Base-by-base conservation (phyloP, 2,888 invertebrate species). In the Lamproptera curius region DNA sequence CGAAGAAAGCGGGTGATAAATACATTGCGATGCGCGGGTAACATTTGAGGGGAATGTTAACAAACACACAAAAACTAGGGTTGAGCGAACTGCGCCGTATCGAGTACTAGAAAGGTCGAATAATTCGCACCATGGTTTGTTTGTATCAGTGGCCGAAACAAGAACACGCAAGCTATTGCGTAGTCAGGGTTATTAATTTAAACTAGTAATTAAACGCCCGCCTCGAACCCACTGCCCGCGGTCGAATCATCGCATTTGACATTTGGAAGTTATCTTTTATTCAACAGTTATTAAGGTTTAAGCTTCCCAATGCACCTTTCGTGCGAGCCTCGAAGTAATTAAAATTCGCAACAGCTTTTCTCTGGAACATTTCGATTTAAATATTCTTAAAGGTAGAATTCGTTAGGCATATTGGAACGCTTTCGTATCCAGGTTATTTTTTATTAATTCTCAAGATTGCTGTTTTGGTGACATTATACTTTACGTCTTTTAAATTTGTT, bases 81-180 rank as follows among this genome's bases (percentile, higher is more conserved):
- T 31, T 49, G 43, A 39, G 33, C 16, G 42, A 50, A 42, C 39
- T 31, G 47, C 20, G 15, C n/a, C n/a, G n/a, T n/a, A n/a, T n/a
- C n/a, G 43, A 15, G 33, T 46, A 44, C 15, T 11, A 53, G n/a
- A n/a, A 55, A 55, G 55, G 55, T 55, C 55, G 37, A 42, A 43
- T 31, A 44, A 49, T 50, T 36, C 31, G 14, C 40, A 33, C 45
- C n/a, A n/a, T n/a, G n/a, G n/a, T n/a, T n/a, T 50, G 37, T 50
- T 54, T 26, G 37, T 26, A 17, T 45, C 31, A 17, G 35, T 38
- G 39, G 37, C 42, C 51, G 23, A 46, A 55, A 46, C 46, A 45
- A 45, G 31, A 14, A 46, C 16, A 14, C 17, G 37, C 44, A 14
- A 20, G 35, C 34, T 0, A 14, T 16, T 9, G 17, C 11, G 40